Base-by-base conservation (phyloP, 2,888 invertebrate genomes). In the Prenolepis imparis region DNA sequence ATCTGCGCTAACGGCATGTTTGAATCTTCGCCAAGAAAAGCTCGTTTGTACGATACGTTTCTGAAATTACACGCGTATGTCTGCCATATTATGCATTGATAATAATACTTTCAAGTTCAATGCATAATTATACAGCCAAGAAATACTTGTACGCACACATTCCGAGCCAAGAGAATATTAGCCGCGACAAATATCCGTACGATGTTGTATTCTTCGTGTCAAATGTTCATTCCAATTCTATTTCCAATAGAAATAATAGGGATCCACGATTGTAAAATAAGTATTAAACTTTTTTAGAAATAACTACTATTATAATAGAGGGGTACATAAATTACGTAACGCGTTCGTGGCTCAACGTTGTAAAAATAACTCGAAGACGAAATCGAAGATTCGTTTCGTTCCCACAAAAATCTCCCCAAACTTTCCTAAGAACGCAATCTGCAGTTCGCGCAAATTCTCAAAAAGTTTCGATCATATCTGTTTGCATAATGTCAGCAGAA, bases 11-110 rank as follows among this genome's bases (percentile, higher is more conserved):
- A 32, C 70, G 32, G 36, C 21, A 66, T 59, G 48, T 24, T 84
- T 84, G 77, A 84, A 24, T 6, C 18, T 15, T 52, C 12, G 84
- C 83, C 77, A 82, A 84, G 64, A 32, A 77, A 84, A 83, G 64
- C 75, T 68, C 36, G 32, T 84, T 77, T 77, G 12, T 36, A 36
- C 44, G 48, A 61, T 48, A 44, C 61, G n/a, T 52, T 39, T 80
- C 28, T 52, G 18, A 61, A 61, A 61, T 32, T 77, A 41, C 57
- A 4, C 39, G 18, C 21, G 36, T 21, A 52, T 21, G 2, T 28
- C 36, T 9, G 59, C 28, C 63, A 44, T 59, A n/a, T 81, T 39
- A 61, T 32, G 70, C 73, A 41, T 48, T 81, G 73, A 73, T 63
- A 61, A 73, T 81, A 75, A 55, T 61, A 73, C n/a, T 39, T 52